Conservation (phyloP, 2,797 vertebrate species). For the Falco novaeseelandiae region DNA sequence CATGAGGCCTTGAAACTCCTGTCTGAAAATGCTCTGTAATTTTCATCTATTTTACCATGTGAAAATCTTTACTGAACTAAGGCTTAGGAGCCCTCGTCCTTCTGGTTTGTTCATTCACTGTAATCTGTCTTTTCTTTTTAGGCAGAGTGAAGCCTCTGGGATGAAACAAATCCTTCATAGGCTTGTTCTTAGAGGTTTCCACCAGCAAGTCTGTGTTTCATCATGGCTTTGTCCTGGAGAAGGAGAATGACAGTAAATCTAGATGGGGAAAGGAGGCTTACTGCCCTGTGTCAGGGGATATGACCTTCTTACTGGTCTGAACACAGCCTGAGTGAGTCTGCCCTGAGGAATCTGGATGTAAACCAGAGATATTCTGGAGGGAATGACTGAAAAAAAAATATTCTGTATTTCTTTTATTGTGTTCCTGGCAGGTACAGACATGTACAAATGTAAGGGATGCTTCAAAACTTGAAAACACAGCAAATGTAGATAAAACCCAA, state of each 20-base stretch:
- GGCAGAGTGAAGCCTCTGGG: not conserved
- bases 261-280: not conserved
- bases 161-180: not conserved
- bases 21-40: not conserved
- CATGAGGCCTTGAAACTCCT: not conserved
- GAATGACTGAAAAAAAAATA: not conserved
- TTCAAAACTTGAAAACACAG: not conserved
- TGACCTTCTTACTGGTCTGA: not conserved
- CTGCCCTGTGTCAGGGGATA: not conserved
- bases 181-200: not conserved
- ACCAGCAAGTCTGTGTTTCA: not conserved
- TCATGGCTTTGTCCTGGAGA: not conserved
- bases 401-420: not conserved
- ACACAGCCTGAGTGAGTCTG: not conserved
- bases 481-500: not conserved
- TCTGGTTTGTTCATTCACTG: not conserved
- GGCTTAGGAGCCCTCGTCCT: not conserved
- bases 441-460: not conserved
- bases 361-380: not conserved
- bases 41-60: not conserved
- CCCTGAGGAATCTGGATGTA: not conserved
- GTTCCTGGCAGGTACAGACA: not conserved
- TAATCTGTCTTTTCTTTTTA: not conserved
- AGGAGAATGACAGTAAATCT: not conserved
- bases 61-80: not conserved